These are phyloP conservation scores for Lordiphosa andalusiaca DNA, from an alignment of 2,888 invertebrate species.

Conservation along the genomic window DNA sequence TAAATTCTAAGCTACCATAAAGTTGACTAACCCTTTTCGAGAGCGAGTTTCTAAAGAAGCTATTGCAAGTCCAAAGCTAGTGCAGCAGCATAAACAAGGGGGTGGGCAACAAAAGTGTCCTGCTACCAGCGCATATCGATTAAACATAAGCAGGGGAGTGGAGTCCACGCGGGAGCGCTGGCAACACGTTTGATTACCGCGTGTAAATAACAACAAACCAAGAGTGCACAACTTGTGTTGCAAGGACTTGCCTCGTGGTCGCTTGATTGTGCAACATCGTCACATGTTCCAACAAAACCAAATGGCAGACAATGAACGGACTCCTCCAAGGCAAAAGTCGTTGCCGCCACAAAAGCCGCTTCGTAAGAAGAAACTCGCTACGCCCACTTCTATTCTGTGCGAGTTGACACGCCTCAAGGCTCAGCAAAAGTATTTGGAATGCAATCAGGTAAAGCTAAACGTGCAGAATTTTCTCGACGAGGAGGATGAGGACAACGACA, in stretches of 20 bases:
- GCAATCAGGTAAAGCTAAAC: constrained; percentile 77
- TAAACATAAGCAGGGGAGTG: constrained; percentile 50
- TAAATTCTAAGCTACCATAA: constrained; percentile 46
- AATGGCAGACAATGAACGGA: constrained; percentile 14
- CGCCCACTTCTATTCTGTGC: constrained; percentile 74
- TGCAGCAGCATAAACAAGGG: constrained; percentile 32
- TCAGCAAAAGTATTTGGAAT: constrained; percentile 80
- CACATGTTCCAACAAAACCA: constrained; percentile 45
- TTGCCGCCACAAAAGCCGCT: constrained; percentile 41
- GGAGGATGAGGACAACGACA: constrained; percentile 22
- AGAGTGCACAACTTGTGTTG: constrained; percentile 30
- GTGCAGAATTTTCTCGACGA: constrained; percentile 66
- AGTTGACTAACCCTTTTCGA: constrained; percentile 67
- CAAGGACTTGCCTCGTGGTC: constrained; percentile 43
- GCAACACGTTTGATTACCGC: constrained; percentile 77
- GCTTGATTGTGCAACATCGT: constrained; percentile 53
- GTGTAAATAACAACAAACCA: constrained; percentile 70
- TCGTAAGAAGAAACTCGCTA: constrained; percentile 34
- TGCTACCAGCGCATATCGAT: constrained; percentile 55
- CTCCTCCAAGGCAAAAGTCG: constrained; percentile 6
- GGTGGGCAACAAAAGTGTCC: constrained; percentile 12
- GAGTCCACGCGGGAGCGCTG: constrained; percentile 29
- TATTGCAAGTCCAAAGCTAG: constrained; percentile 12
- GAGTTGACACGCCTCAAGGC: constrained; percentile 79
- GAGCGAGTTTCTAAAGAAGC: background rate